These are phyloP conservation scores for Aphidius gifuensis DNA, from an alignment of 1,140 invertebrate species.

Conservation along the genomic window DNA sequence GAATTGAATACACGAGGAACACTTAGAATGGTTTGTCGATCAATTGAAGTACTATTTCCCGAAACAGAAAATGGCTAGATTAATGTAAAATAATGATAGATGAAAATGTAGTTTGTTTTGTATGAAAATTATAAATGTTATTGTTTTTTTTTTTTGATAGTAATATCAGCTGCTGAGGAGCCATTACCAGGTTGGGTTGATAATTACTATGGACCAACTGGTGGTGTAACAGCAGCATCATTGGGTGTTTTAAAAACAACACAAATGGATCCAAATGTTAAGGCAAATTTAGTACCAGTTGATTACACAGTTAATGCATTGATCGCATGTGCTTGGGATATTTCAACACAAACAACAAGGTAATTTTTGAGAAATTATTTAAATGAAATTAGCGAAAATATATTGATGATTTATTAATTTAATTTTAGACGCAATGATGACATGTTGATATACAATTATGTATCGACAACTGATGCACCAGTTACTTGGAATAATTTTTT, in stretches of 20 bases:
- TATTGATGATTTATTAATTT: not conserved
- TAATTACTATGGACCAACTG: slow-evolving; percentile 75
- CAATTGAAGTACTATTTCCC: slow-evolving; percentile 16
- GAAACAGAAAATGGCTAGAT: slow-evolving; percentile 13
- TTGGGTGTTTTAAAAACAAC: slow-evolving; percentile 68
- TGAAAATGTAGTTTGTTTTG: not conserved
- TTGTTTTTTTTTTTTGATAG: slow-evolving; percentile 42
- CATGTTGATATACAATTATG: slow-evolving; percentile 69
- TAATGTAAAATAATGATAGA: not conserved
- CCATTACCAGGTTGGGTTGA: slow-evolving; percentile 73
- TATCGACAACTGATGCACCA: slow-evolving; percentile 65
- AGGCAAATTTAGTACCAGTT: slow-evolving; percentile 74
- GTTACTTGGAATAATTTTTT: slow-evolving; percentile 66
- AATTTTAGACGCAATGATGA: slow-evolving; percentile 41
- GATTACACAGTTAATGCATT: slow-evolving; percentile 75
- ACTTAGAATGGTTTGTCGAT: slow-evolving; percentile 12
- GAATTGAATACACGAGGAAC: slow-evolving; percentile 12
- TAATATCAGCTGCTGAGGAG: slow-evolving; percentile 72
- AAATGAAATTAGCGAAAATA: slow-evolving; percentile 4
- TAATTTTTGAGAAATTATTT: slow-evolving; percentile 16
- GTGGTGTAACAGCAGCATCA: slow-evolving; percentile 55
- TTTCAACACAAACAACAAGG: slow-evolving; percentile 46
- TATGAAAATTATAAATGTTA: slow-evolving; percentile 8
- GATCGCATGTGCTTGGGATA: slow-evolving; percentile 71
- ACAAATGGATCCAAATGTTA: slow-evolving; percentile 52